These are phyloP conservation scores for Desmodus rotundus DNA, from an alignment of 2,113 vertebrate species.

Conservation along the genomic window DNA sequence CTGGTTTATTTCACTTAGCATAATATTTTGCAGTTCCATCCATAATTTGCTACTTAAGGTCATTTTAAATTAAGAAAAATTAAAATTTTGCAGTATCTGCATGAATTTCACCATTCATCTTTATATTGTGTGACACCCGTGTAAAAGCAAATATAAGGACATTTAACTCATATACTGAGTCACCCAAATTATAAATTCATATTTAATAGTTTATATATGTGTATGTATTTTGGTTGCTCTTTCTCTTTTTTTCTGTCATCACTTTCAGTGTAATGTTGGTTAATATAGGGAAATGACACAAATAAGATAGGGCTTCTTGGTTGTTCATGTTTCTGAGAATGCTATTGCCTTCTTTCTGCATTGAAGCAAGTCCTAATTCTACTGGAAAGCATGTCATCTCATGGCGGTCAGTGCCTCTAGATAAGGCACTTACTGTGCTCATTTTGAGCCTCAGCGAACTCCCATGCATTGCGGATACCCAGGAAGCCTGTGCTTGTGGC, in stretches of 20 bases:
- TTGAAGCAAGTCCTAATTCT: neutral
- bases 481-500: neutral
- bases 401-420: neutral
- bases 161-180: neutral
- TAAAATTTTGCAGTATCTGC: neutral
- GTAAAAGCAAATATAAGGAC: neutral
- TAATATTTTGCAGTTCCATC: too few relatives aligned
- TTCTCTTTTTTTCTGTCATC: neutral
- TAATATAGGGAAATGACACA: neutral
- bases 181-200: neutral
- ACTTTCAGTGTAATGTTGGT: neutral
- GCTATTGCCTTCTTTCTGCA: neutral
- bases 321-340: neutral
- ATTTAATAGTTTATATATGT: neutral
- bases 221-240: neutral
- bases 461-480: neutral
- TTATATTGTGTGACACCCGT: neutral
- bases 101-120: neutral
- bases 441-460: neutral
- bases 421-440: neutral
- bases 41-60: neutral
- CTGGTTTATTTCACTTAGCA: too few relatives aligned
- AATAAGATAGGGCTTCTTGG: neutral
- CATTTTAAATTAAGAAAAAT: neutral
- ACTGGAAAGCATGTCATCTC: neutral